phyloP scores from a whole-genome alignment of 2,113 vertebrate species.

The Ammodytes dubius region DNA sequence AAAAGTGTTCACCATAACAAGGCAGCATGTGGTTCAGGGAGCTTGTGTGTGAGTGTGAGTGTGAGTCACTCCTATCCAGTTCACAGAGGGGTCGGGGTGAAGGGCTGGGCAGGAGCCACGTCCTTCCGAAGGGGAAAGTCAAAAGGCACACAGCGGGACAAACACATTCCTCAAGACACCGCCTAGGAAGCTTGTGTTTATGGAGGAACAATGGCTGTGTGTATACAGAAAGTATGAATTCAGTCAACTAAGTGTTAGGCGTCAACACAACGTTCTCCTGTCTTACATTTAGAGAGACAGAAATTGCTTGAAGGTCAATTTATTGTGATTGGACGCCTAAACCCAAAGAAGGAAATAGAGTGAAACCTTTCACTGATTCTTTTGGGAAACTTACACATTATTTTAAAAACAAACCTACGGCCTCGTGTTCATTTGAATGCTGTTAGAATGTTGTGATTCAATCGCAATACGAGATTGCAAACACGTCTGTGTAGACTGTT shows the following conservation, averaged over 20 bases:
- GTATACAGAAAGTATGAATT: neutral
- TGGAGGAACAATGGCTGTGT: conserved; percentile 52
- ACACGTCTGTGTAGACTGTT: neutral
- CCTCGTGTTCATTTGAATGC: neutral
- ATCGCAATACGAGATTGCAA: neutral
- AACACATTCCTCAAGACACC: conserved; percentile 65
- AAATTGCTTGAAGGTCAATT: neutral
- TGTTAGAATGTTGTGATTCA: neutral
- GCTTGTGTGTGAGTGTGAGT: neutral
- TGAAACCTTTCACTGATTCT: neutral
- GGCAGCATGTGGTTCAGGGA: conserved; percentile 29
- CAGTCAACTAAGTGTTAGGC: conserved; percentile 12
- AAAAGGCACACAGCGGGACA: conserved; percentile 78
- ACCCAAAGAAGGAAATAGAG: neutral
- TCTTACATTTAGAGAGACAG: neutral
- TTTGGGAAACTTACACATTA: neutral
- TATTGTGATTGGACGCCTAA: neutral
- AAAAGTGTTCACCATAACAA: conserved; percentile 36
- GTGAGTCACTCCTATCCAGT: conserved; percentile 26
- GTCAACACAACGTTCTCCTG: conserved; percentile 1
- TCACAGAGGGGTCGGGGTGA: conserved; percentile 46
- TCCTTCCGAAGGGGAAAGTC: conserved; percentile 86
- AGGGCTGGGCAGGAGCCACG: conserved; percentile 80
- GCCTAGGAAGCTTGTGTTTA: conserved; percentile 60
- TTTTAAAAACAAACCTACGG: too few relatives aligned